Evolutionary conservation across 2,888 invertebrate species (phyloP).

Genomic region (Taenaris catops): DNA sequence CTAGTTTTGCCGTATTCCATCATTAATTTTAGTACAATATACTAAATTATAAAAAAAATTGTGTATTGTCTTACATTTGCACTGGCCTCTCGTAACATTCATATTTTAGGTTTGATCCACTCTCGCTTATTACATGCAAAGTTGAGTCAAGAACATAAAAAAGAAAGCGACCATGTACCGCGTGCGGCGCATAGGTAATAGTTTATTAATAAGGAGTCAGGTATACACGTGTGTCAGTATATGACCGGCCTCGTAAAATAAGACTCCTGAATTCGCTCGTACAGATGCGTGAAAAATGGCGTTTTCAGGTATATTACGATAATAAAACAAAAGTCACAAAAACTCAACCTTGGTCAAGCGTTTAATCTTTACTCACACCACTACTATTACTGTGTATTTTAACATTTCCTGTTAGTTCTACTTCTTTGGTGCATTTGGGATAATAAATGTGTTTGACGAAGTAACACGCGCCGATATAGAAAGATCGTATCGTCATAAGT

Average conservation of each 20-base stretch:
- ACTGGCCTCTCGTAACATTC: constrained; percentile 10
- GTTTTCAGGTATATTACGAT: constrained; percentile 4
- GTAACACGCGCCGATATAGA: no score
- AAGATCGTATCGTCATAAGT: no score
- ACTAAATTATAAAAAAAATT: no score
- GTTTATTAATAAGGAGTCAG: constrained; percentile 20
- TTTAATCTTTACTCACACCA: not conserved
- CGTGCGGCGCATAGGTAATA: constrained; percentile 10
- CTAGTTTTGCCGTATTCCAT: no score
- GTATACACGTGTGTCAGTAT: constrained; percentile 13
- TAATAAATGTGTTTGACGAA: no score
- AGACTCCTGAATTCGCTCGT: constrained; percentile 15
- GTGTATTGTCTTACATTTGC: constrained; percentile 1
- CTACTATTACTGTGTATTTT: no score
- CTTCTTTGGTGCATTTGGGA: no score
- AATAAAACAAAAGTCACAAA: constrained; percentile 4
- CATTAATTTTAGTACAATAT: no score
- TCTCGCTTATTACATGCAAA: constrained; percentile 19
- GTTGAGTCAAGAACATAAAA: constrained; percentile 11
- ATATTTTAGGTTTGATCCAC: constrained; percentile 22
- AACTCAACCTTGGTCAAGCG: not conserved
- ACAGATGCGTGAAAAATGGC: constrained; percentile 15
- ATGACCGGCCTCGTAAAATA: constrained; percentile 17
- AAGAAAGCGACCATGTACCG: constrained; percentile 11
- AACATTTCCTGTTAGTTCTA: no score